phyloP scores from a whole-genome alignment of 2,888 invertebrate genomes.

The Empis livida region DNA sequence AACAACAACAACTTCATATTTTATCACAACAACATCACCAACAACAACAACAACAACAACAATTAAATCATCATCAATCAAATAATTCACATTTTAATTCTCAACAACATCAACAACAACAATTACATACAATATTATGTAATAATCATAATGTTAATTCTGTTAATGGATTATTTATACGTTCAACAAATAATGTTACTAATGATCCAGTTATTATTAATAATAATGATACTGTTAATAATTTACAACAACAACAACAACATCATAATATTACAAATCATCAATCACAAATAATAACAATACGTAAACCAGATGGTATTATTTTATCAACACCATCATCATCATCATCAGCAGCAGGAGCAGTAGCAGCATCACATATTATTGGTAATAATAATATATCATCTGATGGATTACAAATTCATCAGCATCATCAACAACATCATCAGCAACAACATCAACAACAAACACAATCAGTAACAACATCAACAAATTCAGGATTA shows the following conservation, averaged over 20 bases:
- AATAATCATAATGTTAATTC: not conserved
- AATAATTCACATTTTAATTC: not conserved
- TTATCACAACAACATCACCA: not conserved
- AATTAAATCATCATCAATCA: not conserved
- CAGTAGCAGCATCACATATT: no score
- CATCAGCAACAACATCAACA: not conserved
- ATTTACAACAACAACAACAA: not conserved
- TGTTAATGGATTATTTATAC: not conserved
- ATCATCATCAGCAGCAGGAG: not conserved
- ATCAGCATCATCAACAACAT: constrained; percentile 2
- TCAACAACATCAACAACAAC: not conserved
- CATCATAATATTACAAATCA: not conserved
- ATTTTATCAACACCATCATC: not conserved
- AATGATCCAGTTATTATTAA: not conserved
- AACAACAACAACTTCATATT: not conserved
- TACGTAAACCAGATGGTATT: constrained; percentile 5
- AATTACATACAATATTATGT: not conserved
- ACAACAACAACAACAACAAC: not conserved
- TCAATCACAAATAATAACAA: not conserved
- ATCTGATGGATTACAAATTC: constrained; percentile 1
- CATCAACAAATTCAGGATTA: constrained; percentile 4
- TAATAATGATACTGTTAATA: not conserved
- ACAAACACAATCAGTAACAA: not conserved
- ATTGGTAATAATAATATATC: not conserved
- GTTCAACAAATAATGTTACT: not conserved